Evolutionary conservation across 2,888 invertebrate species (phyloP).

Genomic region (Blomia tropicalis): DNA sequence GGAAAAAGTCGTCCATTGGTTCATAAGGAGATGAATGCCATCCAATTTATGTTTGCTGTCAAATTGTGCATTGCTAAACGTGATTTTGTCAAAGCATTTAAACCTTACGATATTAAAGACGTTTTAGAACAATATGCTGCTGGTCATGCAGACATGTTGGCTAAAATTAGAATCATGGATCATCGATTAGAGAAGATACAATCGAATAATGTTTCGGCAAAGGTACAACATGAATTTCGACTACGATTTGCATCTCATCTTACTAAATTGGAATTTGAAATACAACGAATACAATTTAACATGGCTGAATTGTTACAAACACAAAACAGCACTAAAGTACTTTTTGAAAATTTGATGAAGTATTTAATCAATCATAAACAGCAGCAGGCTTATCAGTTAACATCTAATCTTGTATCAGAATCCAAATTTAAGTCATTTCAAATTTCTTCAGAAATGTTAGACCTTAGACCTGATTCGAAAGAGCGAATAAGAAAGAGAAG

Average conservation of each 20-base stretch:
- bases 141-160: constrained; percentile 15
- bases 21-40: constrained; percentile 3
- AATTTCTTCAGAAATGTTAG: no score
- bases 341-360: constrained; percentile 9
- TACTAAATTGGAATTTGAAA: constrained; percentile 6
- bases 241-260: constrained; percentile 2
- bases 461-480: no score
- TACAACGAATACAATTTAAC: constrained; percentile 1
- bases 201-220: neutral
- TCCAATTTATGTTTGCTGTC: neutral
- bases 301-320: neutral
- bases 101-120: constrained; percentile 14
- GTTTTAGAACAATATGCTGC: constrained; percentile 8
- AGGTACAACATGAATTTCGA: neutral
- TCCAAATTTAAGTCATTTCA: no score
- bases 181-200: constrained; percentile 13
- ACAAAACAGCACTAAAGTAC: neutral
- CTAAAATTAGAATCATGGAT: constrained; percentile 10
- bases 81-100: constrained; percentile 11
- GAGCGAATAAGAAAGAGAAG: no score
- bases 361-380: constrained; percentile 1
- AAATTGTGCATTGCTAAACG: constrained; percentile 10
- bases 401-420: no score
- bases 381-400: no score
- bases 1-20: neutral